phyloP scores from a whole-genome alignment of 2,113 vertebrate species.

The Cyprinodon variegatus region DNA sequence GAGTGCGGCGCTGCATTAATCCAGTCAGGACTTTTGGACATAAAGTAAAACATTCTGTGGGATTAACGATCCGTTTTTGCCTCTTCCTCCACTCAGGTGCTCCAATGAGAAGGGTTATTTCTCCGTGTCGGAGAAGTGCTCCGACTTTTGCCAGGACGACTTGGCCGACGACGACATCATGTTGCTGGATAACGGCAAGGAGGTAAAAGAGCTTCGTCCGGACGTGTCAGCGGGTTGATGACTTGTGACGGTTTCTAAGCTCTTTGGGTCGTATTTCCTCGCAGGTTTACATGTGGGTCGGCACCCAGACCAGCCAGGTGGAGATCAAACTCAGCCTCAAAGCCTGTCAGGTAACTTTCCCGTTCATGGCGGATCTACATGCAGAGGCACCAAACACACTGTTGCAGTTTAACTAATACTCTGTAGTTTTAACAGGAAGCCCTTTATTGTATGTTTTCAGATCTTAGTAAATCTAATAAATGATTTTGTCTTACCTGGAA shows the following conservation, averaged over 20 bases:
- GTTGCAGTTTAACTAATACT: too few relatives aligned
- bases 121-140: conserved; percentile 95
- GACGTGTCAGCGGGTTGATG: background rate
- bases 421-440: too few relatives aligned
- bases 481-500: too few relatives aligned
- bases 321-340: conserved; percentile 98
- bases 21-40: background rate
- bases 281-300: conserved; percentile 99
- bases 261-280: background rate
- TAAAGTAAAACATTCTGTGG: background rate
- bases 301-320: conserved; percentile 97
- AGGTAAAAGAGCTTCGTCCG: conserved; percentile 73
- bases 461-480: too few relatives aligned
- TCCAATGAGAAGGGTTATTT: conserved; percentile 99
- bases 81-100: conserved; percentile 78
- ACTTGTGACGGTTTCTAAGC: background rate
- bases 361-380: too few relatives aligned
- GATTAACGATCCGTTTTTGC: background rate
- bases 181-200: conserved; percentile 94
- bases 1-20: background rate
- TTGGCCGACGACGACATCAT: conserved; percentile 97
- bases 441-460: too few relatives aligned
- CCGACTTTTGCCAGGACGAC: conserved; percentile 97
- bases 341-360: conserved; percentile 87
- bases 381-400: too few relatives aligned